phyloP scores from a whole-genome alignment of 2,113 vertebrate genomes.

The Cyprinodon variegatus region DNA sequence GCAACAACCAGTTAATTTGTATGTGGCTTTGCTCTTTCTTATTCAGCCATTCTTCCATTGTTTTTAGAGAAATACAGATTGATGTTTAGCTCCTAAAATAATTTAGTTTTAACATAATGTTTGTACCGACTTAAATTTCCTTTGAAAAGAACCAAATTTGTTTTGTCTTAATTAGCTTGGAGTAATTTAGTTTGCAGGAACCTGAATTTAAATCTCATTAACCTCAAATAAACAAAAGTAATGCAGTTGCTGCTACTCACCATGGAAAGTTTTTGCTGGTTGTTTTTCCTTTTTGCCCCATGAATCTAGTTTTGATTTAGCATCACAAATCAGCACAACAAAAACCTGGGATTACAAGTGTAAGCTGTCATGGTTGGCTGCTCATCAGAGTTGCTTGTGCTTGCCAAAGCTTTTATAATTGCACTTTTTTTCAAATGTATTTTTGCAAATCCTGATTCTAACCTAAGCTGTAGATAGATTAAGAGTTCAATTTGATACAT shows the following conservation, averaged over 20 bases:
- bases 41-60: not conserved
- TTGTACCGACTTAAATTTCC: not conserved
- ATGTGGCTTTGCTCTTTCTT: not conserved
- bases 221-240: not conserved
- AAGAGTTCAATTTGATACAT: constrained; percentile 5
- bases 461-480: constrained; percentile 26
- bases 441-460: constrained; percentile 47
- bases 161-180: not conserved
- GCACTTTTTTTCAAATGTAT: constrained; percentile 53
- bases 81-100: not conserved
- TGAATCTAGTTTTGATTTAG: constrained; percentile 37
- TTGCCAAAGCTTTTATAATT: constrained; percentile 69
- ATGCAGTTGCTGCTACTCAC: not conserved
- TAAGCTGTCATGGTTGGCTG: constrained; percentile 64
- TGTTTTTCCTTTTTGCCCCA: constrained; percentile 12
- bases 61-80: not conserved
- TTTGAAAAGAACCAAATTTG: not conserved
- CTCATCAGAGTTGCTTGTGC: constrained; percentile 55
- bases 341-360: constrained; percentile 65
- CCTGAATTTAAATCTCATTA: not conserved
- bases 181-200: not conserved
- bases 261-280: not conserved
- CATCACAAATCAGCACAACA: constrained; percentile 62
- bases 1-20: not conserved
- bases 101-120: not conserved